Evolutionary conservation across 2,797 vertebrate genomes (phyloP).

Genomic region (Danio tinwini): DNA sequence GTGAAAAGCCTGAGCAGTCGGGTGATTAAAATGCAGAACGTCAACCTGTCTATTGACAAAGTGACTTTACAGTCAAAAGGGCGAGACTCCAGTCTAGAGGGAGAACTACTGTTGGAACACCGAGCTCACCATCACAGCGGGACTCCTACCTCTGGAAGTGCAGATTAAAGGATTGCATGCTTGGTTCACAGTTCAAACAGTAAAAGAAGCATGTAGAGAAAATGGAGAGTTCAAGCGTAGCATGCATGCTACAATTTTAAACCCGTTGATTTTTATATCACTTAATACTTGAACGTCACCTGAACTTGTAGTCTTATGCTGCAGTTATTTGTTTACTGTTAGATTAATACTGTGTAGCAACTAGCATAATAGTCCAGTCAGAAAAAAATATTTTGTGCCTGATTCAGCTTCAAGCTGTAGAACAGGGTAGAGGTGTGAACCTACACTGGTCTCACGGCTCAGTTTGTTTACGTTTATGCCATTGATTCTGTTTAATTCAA

Average conservation of each 20-base stretch:
- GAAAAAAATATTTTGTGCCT: not conserved
- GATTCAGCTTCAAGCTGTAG: not conserved
- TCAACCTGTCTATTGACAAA: slow-evolving; percentile 51
- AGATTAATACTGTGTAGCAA: not conserved
- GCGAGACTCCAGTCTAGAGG: slow-evolving; percentile 48
- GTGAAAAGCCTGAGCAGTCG: slow-evolving; percentile 42
- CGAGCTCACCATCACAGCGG: slow-evolving; percentile 35
- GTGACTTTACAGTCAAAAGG: slow-evolving; percentile 57
- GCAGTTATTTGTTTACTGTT: not conserved
- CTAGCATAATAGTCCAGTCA: not conserved
- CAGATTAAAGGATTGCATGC: slow-evolving; percentile 39
- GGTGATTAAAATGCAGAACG: slow-evolving; percentile 61
- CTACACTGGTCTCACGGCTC: too few species aligned
- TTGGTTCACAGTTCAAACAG: slow-evolving; percentile 15
- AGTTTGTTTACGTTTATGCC: too few species aligned
- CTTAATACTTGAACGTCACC: not conserved
- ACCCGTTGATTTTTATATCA: not conserved
- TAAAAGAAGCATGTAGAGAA: not conserved
- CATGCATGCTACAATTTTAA: slow-evolving; percentile 11
- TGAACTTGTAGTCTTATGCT: not conserved
- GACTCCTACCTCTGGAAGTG: slow-evolving; percentile 42
- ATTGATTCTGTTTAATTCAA: too few species aligned
- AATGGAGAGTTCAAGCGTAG: not conserved
- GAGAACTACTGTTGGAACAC: slow-evolving; percentile 44
- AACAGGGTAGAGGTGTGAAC: too few species aligned